phyloP scores from a whole-genome alignment of 2,113 vertebrate species.

The Polypterus bichir region DNA sequence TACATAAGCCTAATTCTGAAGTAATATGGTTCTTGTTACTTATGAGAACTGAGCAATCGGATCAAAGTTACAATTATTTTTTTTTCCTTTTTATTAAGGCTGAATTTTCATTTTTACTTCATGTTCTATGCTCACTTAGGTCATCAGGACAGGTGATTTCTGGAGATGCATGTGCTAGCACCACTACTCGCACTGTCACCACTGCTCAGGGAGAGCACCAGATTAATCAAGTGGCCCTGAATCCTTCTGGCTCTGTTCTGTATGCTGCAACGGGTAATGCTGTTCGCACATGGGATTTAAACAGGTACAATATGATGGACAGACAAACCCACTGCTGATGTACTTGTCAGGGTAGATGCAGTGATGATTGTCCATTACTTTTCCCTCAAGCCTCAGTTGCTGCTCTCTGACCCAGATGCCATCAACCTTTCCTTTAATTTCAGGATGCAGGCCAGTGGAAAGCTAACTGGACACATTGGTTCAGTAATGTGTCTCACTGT shows the following conservation, averaged over 20 bases:
- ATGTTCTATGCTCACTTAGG: slow-evolving; percentile 24
- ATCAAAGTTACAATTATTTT: too few relatives aligned
- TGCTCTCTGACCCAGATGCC: background rate
- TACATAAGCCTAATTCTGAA: too few relatives aligned
- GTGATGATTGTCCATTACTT: background rate
- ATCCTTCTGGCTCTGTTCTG: slow-evolving; percentile 67
- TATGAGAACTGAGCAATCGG: too few relatives aligned
- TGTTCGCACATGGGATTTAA: slow-evolving; percentile 86
- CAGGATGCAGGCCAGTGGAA: slow-evolving; percentile 80
- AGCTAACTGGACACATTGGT: slow-evolving; percentile 84
- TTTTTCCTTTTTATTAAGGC: too few relatives aligned
- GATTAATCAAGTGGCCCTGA: slow-evolving; percentile 91
- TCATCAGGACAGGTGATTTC: slow-evolving; percentile 87
- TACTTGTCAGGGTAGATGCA: too few relatives aligned
- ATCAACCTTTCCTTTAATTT: background rate
- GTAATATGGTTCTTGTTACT: too few relatives aligned
- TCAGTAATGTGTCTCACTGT: slow-evolving; percentile 92
- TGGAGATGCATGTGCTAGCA: slow-evolving; percentile 71
- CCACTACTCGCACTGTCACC: slow-evolving; percentile 68
- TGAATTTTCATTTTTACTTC: too few relatives aligned
- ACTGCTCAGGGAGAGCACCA: slow-evolving; percentile 82
- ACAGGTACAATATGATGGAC: slow-evolving; percentile 50
- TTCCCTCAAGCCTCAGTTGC: background rate
- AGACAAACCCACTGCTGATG: background rate
- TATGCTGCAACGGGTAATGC: slow-evolving; percentile 79